Evolutionary conservation across 2,113 vertebrate species (phyloP), one percentile per base, ranked within the genome.

Genomic region (Bagarius yarrelli): DNA sequence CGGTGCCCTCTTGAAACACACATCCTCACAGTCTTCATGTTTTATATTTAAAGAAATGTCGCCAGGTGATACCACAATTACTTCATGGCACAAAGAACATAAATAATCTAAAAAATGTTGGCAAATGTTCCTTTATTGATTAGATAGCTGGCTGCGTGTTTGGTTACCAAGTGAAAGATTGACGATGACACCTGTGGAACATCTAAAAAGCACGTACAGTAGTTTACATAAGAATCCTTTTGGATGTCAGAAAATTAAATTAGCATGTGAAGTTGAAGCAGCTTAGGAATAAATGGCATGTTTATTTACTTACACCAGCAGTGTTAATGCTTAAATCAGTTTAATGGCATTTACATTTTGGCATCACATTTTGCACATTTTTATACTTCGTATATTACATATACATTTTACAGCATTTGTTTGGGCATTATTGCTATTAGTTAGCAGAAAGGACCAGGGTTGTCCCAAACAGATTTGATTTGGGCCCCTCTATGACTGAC

Each of bases 1-100:
- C 63, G 16, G 23, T 82, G 57, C 55, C 85, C 85, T 81, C 70
- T 66, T 56, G 78, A 72, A 78, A 75, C 73, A 52, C 74, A 60
- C 57, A 19, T 40, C 34, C 67, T 27, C 52, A 77, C 72, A 11
- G 67, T 18, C 79, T 76, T 55, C 71, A 60, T 57, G 30, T 59
- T 23, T 64, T 34, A 57, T 27, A 79, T 76, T 63, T 14, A 25
- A 13, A 40, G 27, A 30, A 61, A 66, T 76, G 71, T 25, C 56
- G 40, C 25, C 30, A 1, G 9, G 27, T 0, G 8, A 30, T 55
- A 27, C 27, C 50, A 52, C 47, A 55, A 50, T 32, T 27, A 73
- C 25, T 71, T 30, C 25, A 30, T 14, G 2, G 8, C 44, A 50
- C 16, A 15, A 11, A 70, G 50, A 47, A 16, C 50, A 23, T 72